Evolutionary conservation across 2,113 vertebrate genomes (phyloP).

Genomic region (Haliaeetus leucogaster): DNA sequence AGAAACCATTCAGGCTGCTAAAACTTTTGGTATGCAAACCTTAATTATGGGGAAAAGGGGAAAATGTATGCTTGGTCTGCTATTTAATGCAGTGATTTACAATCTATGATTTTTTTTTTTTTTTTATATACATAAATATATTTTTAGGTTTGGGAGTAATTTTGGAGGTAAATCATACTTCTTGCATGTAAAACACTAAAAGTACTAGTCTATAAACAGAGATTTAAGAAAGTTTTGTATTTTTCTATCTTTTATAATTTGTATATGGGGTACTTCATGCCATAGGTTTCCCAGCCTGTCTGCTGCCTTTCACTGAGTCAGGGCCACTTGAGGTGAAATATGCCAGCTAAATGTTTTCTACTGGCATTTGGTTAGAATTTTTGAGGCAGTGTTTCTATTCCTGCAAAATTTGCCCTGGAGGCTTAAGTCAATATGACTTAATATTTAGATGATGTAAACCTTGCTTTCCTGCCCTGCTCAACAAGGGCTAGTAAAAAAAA

Average conservation of each 20-base stretch:
- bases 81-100: neutral
- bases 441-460: conserved; percentile 3
- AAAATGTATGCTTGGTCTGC: neutral
- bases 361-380: conserved; percentile 17
- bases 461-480: neutral
- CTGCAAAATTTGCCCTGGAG: neutral
- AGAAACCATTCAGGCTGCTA: conserved; percentile 90
- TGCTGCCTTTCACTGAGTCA: neutral
- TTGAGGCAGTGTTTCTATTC: conserved; percentile 9
- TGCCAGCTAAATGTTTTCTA: conserved; percentile 5
- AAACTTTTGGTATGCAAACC: conserved; percentile 84
- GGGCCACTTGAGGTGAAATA: conserved; percentile 1
- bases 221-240: neutral
- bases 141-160: neutral
- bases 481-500: neutral
- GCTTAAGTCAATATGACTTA: conserved; percentile 11
- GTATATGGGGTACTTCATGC: neutral
- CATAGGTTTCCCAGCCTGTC: neutral
- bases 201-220: neutral
- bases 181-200: neutral
- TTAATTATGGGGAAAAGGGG: conserved; percentile 26
- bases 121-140: neutral
- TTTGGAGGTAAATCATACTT: neutral
- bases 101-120: neutral
- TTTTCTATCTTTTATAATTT: neutral